Evolutionary conservation across 2,888 invertebrate species (phyloP), one percentile per base, ranked within the genome.

Genomic region (Altica lythri): DNA sequence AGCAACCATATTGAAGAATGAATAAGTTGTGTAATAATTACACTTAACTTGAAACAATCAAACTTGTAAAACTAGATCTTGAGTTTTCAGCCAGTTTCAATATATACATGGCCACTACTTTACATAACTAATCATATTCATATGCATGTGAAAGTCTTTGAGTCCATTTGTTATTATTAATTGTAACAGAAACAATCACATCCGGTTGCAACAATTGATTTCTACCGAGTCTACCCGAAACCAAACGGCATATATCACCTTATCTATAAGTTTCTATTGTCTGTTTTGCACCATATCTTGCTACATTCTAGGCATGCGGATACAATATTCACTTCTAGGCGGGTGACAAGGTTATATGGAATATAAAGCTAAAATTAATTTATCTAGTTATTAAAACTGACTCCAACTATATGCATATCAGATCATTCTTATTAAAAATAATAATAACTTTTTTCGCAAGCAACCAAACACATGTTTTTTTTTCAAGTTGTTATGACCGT

Each of bases 121-220:
- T 45, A 45, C 13, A 45, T 30, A 45, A 45, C 34, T 30, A 17
- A 22, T 19, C 5, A 47, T 47, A 22, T 37, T 29, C 40, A 40
- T 48, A 30, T 37, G 40, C 37, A 49, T 32, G 49, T 49, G 49
- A 49, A 42, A 49, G 49, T 42, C 40, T 32, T 9, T 42, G 49
- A 42, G 32, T 49, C 40, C 22, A 42, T 49, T 49, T 40, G 25
- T 49, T 49, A 22, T 18, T 49, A 49, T 40, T 19, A 40, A 49
- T 40, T 48, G 40, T 49, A 49, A 49, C 49, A 40, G 49, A 49
- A 49, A 49, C 49, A 40, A 49, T 49, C 40, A 42, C 49, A 32
- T 42, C 49, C 49, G 40, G 49, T 42, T 37, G 40, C 32, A 49
- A 14, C 32, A 49, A 49, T 22, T 49, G 40, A 49, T 49, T 42